Evolutionary conservation across 2,797 vertebrate species (phyloP).

Genomic region (Simalia tracyae): DNA sequence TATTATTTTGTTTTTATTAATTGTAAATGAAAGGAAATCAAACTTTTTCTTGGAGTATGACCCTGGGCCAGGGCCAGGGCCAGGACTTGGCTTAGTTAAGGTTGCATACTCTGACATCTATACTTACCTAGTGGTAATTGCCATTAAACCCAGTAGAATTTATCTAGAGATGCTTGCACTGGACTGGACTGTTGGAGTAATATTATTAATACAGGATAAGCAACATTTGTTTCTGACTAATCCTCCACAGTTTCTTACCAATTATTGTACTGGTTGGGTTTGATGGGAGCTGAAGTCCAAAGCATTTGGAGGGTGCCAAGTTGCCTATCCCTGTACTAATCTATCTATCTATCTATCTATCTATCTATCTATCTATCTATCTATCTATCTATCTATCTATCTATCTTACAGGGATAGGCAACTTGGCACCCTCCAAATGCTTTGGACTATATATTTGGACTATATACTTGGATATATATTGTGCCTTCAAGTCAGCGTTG

Average conservation of each 20-base stretch:
- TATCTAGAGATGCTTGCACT: not conserved
- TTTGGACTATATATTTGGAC: too few relatives aligned
- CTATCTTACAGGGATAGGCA: too few relatives aligned
- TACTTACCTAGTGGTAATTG: not conserved
- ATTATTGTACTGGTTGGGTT: not conserved
- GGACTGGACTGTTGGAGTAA: not conserved
- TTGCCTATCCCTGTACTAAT: not conserved
- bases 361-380: too few relatives aligned
- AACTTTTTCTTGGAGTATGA: not conserved
- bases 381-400: too few relatives aligned
- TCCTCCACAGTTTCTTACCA: not conserved
- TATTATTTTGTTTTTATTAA: not conserved
- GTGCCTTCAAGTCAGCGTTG: not conserved
- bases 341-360: rapidly evolving
- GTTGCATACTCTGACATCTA: not conserved
- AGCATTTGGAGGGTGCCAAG: not conserved
- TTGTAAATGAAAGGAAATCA: not conserved
- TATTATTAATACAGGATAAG: not conserved
- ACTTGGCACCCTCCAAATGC: too few relatives aligned
- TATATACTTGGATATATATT: too few relatives aligned
- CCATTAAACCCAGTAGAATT: not conserved
- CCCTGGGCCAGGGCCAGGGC: not conserved
- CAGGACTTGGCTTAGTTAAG: not conserved
- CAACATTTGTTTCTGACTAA: not conserved
- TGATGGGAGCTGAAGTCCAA: not conserved